Conservation (phyloP, 1,140 invertebrate species). For the Phenacoccus solenopsis region DNA sequence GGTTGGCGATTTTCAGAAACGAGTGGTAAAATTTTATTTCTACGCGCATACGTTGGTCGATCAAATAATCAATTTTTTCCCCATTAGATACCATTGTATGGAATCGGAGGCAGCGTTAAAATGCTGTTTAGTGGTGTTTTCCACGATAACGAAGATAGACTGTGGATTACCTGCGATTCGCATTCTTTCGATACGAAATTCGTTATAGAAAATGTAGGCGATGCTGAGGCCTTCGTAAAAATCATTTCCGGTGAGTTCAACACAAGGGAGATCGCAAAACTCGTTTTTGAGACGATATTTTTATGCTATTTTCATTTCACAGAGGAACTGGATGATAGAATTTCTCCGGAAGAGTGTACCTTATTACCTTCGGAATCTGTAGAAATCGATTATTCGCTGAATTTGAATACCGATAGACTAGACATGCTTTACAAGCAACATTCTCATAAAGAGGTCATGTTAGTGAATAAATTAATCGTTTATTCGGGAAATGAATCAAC, state of each 20-base stretch:
- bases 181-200: background rate
- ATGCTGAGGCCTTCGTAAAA: background rate
- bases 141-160: slow-evolving; percentile 4
- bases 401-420: background rate
- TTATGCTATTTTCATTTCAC: background rate
- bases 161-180: background rate
- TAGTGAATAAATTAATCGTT: background rate
- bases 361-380: background rate
- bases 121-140: background rate
- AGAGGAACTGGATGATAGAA: background rate
- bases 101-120: background rate
- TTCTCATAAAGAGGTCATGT: background rate
- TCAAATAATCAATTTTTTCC: background rate
- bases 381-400: background rate
- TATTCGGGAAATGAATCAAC: background rate
- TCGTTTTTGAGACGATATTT: no score
- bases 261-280: no score
- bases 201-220: background rate
- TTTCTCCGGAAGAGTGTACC: background rate
- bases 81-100: slow-evolving; percentile 5
- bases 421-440: background rate
- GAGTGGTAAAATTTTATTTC: background rate
- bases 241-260: background rate
- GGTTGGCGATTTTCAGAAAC: background rate
- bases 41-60: background rate